A percentile compares a stretch with the other conserved stretches of the same genome.
phyloP scores from a whole-genome alignment of 92 coral and sea anemone genomes.

The Nematostella vectensis region DNA sequence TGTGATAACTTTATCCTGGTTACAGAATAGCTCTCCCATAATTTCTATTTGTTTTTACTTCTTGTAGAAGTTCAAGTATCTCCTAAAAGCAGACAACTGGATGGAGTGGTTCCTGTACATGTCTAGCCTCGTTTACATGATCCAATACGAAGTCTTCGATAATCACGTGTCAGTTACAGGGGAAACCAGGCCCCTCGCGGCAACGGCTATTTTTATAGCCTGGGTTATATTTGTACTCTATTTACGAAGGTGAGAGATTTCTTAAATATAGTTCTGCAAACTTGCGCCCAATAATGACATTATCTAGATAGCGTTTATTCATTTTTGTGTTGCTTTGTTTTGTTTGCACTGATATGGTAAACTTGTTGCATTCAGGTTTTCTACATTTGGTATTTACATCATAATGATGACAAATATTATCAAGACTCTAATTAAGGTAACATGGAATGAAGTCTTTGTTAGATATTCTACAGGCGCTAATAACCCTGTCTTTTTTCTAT shows the following conservation, averaged over 20 bases:
- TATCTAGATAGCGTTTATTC: too few species aligned
- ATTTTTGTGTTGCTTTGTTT: too few species aligned
- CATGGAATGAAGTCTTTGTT: too few species aligned
- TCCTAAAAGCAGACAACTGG: slow-evolving; percentile 82
- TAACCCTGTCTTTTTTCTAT: too few species aligned
- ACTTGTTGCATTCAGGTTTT: slow-evolving; percentile 54
- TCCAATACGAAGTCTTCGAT: slow-evolving; percentile 23
- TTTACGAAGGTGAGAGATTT: slow-evolving; percentile 58
- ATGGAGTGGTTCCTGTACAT: slow-evolving; percentile 93
- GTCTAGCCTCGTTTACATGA: slow-evolving; percentile 83
- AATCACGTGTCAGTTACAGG: slow-evolving; percentile 4
- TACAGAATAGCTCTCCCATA: too few species aligned
- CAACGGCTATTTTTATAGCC: slow-evolving; percentile 76
- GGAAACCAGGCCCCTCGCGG: slow-evolving; percentile 61
- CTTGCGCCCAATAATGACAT: too few species aligned
- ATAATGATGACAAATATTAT: slow-evolving; percentile 90
- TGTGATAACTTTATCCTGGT: too few species aligned
- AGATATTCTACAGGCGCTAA: too few species aligned
- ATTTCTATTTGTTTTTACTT: background rate
- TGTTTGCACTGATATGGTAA: too few species aligned
- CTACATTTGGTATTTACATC: slow-evolving; percentile 84
- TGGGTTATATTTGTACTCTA: slow-evolving; percentile 88
- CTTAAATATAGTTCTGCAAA: background rate
- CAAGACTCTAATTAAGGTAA: slow-evolving; percentile 73
- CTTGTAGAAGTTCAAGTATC: slow-evolving; percentile 69